phyloP scores from a whole-genome alignment of 2,888 invertebrate species.

The Hypolimnas misippus region DNA sequence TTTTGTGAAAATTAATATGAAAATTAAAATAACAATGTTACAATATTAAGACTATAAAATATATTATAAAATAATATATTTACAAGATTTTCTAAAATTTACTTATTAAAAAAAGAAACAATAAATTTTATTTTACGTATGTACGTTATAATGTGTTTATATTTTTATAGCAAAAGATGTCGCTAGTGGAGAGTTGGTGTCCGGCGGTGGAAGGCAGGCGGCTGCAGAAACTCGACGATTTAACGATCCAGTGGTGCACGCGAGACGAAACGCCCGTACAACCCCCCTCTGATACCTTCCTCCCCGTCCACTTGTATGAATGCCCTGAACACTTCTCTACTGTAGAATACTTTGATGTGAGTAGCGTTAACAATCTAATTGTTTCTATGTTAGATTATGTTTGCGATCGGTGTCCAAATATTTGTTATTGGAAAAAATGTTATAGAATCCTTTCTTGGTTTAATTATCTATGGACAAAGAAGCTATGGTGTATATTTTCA shows the following conservation, averaged over 20 bases:
- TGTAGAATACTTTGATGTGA: constrained; percentile 92
- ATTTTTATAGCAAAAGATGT: constrained; percentile 86
- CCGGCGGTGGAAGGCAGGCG: constrained; percentile 61
- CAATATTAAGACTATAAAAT: no score
- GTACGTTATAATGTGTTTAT: not conserved
- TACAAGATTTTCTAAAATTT: no score
- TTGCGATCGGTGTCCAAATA: no score
- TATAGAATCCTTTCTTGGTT: no score
- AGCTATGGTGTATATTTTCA: no score
- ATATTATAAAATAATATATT: no score
- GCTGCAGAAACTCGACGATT: constrained; percentile 80
- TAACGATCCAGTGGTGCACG: constrained; percentile 89
- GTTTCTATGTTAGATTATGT: no score
- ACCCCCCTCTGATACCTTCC: constrained; percentile 83
- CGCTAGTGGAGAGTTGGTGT: constrained; percentile 86
- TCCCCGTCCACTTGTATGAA: constrained; percentile 90
- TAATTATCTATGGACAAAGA: no score
- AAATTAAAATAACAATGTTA: no score
- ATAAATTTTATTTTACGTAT: not conserved
- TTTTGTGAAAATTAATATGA: no score
- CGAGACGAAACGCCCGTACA: constrained; percentile 84
- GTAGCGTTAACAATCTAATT: constrained; percentile 41
- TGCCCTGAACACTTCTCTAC: constrained; percentile 94
- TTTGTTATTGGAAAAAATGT: no score
- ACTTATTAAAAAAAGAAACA: not conserved